These are phyloP conservation scores for Euplagia quadripunctaria DNA, from an alignment of 2,888 invertebrate genomes.

Conservation along the genomic window DNA sequence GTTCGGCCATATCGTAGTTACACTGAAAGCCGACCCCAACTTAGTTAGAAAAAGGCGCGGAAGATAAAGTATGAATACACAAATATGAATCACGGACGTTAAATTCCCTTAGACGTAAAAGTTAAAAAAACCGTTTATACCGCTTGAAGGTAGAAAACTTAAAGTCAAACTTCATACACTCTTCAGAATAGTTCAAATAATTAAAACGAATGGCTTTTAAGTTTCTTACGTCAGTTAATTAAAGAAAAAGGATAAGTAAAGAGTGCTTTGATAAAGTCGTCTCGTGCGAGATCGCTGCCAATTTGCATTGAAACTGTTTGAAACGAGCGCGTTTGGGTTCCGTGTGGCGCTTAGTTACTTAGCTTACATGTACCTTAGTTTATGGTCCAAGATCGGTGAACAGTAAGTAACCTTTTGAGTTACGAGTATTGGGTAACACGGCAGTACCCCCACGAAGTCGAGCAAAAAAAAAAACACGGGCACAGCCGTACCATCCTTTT, in stretches of 20 bases:
- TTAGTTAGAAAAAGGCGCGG: no score
- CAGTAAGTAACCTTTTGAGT: background rate
- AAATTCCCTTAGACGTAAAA: no score
- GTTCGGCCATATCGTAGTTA: no score
- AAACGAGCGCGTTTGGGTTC: constrained; percentile 16
- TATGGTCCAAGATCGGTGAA: background rate
- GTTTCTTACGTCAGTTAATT: constrained; percentile 33
- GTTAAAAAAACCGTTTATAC: no score
- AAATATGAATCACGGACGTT: no score
- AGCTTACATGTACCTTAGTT: background rate
- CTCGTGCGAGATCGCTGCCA: constrained; percentile 29
- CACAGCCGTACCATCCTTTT: no score
- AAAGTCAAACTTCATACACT: background rate
- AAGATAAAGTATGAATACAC: no score
- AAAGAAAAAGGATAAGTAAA: constrained; percentile 29
- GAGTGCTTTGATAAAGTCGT: constrained; percentile 12
- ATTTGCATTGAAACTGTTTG: constrained; percentile 41
- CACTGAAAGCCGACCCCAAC: no score
- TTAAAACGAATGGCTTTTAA: background rate
- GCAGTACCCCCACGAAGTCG: no score
- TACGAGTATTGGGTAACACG: background rate
- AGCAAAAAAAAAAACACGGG: no score
- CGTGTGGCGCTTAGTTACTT: background rate
- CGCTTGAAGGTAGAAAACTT: no score
- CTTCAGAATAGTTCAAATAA: background rate